phyloP scores from a whole-genome alignment of 2,888 invertebrate species.

The Arge pagana region DNA sequence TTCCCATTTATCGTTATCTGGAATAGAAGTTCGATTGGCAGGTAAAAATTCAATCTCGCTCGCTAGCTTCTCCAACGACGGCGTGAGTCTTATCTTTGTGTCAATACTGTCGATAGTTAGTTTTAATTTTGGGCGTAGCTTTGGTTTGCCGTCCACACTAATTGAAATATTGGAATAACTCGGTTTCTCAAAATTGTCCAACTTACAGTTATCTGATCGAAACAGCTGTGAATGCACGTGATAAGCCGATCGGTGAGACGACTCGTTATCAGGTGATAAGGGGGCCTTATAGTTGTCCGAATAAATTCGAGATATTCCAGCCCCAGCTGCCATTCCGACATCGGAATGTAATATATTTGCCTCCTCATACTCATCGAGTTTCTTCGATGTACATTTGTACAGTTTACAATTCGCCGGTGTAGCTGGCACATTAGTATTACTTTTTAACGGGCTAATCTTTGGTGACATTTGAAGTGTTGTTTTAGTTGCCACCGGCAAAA shows the following conservation, averaged over 20 bases:
- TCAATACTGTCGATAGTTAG: constrained; percentile 34
- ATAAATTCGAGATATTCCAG: constrained; percentile 1
- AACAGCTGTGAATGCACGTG: constrained; percentile 25
- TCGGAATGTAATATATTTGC: constrained; percentile 46
- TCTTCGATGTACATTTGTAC: constrained; percentile 42
- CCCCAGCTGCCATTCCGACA: constrained; percentile 13
- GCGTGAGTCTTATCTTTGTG: constrained; percentile 41
- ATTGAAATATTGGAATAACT: constrained; percentile 44
- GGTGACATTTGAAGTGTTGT: too few species aligned
- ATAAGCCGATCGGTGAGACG: constrained; percentile 27
- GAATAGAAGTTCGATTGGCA: constrained; percentile 31
- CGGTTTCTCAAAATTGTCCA: constrained; percentile 34
- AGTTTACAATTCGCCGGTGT: neutral
- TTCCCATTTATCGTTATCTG: constrained; percentile 10
- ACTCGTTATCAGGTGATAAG: constrained; percentile 36
- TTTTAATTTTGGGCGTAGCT: constrained; percentile 35
- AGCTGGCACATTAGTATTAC: neutral
- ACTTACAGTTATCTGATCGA: constrained; percentile 23
- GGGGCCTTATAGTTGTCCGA: neutral
- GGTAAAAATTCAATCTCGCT: constrained; percentile 51
- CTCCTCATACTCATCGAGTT: constrained; percentile 47
- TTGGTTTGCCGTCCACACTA: constrained; percentile 31
- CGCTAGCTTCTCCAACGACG: constrained; percentile 49
- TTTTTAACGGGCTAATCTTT: constrained; percentile 22
- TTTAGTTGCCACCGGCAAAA: too few species aligned